Conservation (phyloP, 2,888 invertebrate genomes). For the Acanthosoma haemorrhoidale region DNA sequence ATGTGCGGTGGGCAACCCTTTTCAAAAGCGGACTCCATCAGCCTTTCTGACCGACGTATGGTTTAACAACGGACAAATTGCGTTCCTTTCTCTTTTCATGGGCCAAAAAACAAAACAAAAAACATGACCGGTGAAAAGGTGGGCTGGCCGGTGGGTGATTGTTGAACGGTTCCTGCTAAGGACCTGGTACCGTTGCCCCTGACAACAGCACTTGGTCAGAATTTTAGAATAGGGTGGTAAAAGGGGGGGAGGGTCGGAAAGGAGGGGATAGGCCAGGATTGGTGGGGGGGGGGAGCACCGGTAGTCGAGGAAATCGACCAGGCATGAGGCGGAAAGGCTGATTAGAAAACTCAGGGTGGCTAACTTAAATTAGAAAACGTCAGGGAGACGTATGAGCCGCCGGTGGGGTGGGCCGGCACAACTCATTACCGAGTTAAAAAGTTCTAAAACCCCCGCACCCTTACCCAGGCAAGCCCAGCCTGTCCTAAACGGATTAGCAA, state of each 20-base stretch:
- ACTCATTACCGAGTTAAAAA: slow-evolving; percentile 29
- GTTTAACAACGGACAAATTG: slow-evolving; percentile 8
- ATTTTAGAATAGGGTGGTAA: too few species aligned
- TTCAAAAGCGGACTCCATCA: background rate
- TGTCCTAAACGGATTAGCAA: slow-evolving; percentile 17
- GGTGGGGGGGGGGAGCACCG: background rate
- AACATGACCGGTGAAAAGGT: too few species aligned
- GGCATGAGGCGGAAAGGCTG: slow-evolving; percentile 28
- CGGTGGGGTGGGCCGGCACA: background rate
- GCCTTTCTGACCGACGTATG: background rate
- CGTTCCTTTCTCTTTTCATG: slow-evolving; percentile 8
- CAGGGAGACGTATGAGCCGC: slow-evolving; percentile 26
- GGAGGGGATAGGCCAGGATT: background rate
- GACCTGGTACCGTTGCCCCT: slow-evolving; percentile 14
- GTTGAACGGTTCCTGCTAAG: background rate
- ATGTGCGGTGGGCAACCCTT: too few species aligned
- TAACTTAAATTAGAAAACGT: slow-evolving; percentile 30
- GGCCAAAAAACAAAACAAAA: too few species aligned
- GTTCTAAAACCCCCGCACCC: slow-evolving; percentile 4
- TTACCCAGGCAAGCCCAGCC: background rate
- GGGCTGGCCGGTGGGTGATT: too few species aligned
- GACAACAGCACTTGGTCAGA: slow-evolving; percentile 12
- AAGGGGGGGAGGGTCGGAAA: background rate
- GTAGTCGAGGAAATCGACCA: slow-evolving; percentile 31
- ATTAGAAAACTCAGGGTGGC: slow-evolving; percentile 29